These are phyloP conservation scores for Rhinophrynus dorsalis DNA, from an alignment of 2,797 vertebrate species.

Conservation along the genomic window DNA sequence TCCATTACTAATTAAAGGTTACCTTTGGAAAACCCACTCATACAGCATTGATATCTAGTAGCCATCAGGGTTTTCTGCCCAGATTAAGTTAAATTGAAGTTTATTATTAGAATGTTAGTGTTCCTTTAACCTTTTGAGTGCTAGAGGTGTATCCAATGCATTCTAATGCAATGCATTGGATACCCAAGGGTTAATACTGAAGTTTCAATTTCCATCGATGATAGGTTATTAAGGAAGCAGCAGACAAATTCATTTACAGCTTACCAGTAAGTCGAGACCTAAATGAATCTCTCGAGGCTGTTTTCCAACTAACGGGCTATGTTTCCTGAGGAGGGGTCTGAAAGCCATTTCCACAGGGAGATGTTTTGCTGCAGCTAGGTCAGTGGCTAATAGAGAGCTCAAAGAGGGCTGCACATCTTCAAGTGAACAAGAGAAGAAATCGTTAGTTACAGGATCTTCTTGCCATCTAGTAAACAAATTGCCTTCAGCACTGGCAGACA, in stretches of 20 bases:
- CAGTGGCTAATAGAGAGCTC: constrained; percentile 36
- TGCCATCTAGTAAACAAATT: constrained; percentile 30
- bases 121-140: too few relatives aligned
- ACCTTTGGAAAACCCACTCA: too few relatives aligned
- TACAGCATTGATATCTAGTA: too few relatives aligned
- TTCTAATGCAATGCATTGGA: too few relatives aligned
- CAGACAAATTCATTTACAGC: constrained; percentile 18
- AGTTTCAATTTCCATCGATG: too few relatives aligned
- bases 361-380: constrained; percentile 33
- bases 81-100: too few relatives aligned
- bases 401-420: constrained; percentile 33
- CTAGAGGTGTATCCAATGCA: too few relatives aligned
- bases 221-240: background rate
- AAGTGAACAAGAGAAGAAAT: constrained; percentile 34
- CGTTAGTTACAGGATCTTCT: constrained; percentile 13
- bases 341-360: constrained; percentile 28
- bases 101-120: too few relatives aligned
- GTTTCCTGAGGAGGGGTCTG: constrained; percentile 12
- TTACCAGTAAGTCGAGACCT: constrained; percentile 7
- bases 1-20: too few relatives aligned
- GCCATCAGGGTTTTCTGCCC: too few relatives aligned
- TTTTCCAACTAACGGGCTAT: constrained; percentile 33
- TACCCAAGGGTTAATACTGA: too few relatives aligned
- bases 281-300: constrained; percentile 26
- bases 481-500: constrained; percentile 1